Evolutionary conservation across 2,888 invertebrate genomes (phyloP).

Genomic region (Branchellion lobata): DNA sequence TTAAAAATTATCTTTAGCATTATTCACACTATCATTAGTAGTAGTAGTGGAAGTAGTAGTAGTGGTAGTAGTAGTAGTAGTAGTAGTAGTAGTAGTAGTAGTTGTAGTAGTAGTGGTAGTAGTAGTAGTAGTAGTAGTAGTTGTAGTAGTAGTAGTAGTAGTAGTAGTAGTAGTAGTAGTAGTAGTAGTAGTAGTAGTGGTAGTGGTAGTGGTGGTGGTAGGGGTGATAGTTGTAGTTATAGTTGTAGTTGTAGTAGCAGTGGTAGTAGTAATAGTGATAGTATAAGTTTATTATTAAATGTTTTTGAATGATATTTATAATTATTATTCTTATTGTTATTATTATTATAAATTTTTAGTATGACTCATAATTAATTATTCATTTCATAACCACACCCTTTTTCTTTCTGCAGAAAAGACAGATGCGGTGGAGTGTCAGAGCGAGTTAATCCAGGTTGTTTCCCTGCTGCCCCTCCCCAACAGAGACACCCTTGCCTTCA

Average conservation of each 20-base stretch:
- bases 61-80: conserved; percentile 18
- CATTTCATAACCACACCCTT: too few species aligned
- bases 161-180: conserved; percentile 36
- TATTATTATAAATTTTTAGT: too few species aligned
- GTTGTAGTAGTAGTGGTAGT: conserved; percentile 19
- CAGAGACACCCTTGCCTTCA: conserved; percentile 87
- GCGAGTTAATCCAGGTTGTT: conserved; percentile 69
- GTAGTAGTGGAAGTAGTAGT: too few species aligned
- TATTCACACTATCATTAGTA: too few species aligned
- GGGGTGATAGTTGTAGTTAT: too few species aligned
- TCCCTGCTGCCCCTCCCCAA: conserved; percentile 85
- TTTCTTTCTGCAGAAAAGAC: conserved; percentile 67
- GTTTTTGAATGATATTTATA: too few species aligned
- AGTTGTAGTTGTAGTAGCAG: too few species aligned
- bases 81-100: conserved; percentile 36
- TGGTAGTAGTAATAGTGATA: too few species aligned
- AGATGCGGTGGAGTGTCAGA: conserved; percentile 50
- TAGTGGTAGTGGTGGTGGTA: neutral
- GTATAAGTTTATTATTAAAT: too few species aligned
- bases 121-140: neutral
- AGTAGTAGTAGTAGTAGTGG: conserved; percentile 34
- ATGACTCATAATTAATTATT: too few species aligned
- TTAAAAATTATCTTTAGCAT: too few species aligned
- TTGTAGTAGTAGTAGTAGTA: conserved; percentile 34
- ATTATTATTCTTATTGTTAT: too few species aligned